phyloP scores from a whole-genome alignment of 2,888 invertebrate genomes.

The Pandemis heparana region DNA sequence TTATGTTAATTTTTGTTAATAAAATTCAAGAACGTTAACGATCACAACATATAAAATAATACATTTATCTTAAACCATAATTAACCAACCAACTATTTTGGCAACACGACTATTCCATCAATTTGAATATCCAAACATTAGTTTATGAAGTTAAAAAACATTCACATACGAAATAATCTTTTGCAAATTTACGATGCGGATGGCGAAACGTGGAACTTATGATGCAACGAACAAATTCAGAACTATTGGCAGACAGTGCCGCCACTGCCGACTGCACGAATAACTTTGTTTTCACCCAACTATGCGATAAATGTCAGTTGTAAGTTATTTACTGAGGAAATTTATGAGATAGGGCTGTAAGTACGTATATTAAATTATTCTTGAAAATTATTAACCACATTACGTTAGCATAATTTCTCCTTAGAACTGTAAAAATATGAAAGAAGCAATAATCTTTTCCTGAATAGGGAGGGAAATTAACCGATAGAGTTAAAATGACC shows the following conservation, averaged over 20 bases:
- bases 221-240: not conserved
- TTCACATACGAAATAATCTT: slow-evolving; percentile 6
- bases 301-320: slow-evolving; percentile 25
- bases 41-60: not conserved
- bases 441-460: not conserved
- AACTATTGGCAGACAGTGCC: not conserved
- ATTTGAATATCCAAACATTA: slow-evolving; percentile 3
- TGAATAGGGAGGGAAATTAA: not conserved
- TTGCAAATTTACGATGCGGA: slow-evolving; percentile 11
- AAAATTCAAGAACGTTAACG: not conserved
- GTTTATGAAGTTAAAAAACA: slow-evolving; percentile 15
- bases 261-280: not conserved
- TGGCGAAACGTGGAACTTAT: not conserved
- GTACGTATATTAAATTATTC: slow-evolving; percentile 9
- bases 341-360: slow-evolving; percentile 1
- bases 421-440: not conserved
- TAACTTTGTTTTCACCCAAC: slow-evolving; percentile 14
- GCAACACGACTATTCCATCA: slow-evolving; percentile 32
- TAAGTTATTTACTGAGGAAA: not conserved
- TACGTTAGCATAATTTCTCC: not conserved
- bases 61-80: slow-evolving; percentile 18
- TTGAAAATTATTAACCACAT: slow-evolving; percentile 2
- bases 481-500: too few species aligned
- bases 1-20: too few species aligned
- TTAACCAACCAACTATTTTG: slow-evolving; percentile 23